Percentiles rank a stretch among this genome's conserved stretches.
Conservation (phyloP, 2,113 vertebrate genomes). For the Archocentrus centrarchus region DNA sequence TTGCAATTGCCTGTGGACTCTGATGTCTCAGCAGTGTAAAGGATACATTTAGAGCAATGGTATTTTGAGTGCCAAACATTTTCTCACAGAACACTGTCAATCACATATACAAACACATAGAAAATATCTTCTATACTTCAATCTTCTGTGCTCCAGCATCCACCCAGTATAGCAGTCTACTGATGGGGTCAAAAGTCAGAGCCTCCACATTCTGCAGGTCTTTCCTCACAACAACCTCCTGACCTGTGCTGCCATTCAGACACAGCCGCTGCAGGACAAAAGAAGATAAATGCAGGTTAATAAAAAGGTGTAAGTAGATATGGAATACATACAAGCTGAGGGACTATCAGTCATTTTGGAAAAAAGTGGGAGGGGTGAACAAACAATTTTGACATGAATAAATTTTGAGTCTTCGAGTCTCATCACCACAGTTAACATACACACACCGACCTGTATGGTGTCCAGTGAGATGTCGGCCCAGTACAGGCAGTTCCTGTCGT, state of each 20-base stretch:
- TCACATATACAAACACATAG: background rate
- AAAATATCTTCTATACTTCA: conserved; percentile 82
- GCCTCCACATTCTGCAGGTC: conserved; percentile 94
- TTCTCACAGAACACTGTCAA: too few relatives aligned
- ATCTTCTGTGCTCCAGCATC: conserved; percentile 95
- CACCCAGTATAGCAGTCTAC: conserved; percentile 95
- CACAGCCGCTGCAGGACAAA: conserved; percentile 87
- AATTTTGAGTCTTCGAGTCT: background rate
- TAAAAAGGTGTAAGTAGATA: background rate
- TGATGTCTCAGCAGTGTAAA: too few relatives aligned
- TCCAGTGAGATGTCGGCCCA: conserved; percentile 96
- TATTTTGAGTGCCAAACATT: background rate
- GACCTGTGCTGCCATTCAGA: conserved; percentile 93
- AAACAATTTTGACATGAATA: background rate
- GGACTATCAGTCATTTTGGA: background rate
- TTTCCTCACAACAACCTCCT: conserved; percentile 90
- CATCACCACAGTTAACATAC: background rate
- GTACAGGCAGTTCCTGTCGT: conserved; percentile 93
- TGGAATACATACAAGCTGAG: background rate
- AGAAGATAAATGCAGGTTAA: background rate
- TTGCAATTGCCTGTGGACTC: background rate
- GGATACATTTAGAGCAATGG: background rate
- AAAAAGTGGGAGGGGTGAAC: too few relatives aligned
- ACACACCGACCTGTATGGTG: conserved; percentile 82
- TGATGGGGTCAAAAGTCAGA: conserved; percentile 93